Conservation (phyloP, 2,797 vertebrate genomes). For the Sciurus carolinensis region DNA sequence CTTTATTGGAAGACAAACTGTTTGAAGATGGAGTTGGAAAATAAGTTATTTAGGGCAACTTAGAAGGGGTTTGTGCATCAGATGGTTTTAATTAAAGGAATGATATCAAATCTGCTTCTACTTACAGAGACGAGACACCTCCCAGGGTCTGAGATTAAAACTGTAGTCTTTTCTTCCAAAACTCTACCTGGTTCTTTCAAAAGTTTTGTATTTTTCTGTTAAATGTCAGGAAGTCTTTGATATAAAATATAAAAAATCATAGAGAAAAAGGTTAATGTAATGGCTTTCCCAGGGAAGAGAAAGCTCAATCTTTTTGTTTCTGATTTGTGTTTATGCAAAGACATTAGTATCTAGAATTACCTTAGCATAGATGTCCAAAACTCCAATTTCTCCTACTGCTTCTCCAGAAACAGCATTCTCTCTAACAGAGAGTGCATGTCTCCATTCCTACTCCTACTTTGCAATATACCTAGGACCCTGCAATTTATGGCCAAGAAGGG, state of each 20-base stretch:
- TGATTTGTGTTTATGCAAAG: conserved; percentile 58
- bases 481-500: background rate
- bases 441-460: background rate
- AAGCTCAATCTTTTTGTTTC: background rate
- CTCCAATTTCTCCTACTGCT: background rate
- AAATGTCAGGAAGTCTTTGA: conserved; percentile 55
- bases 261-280: background rate
- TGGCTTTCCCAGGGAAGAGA: background rate
- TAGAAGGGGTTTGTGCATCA: conserved; percentile 67
- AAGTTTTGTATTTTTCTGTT: conserved; percentile 54
- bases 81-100: conserved; percentile 83
- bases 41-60: conserved; percentile 61
- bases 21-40: conserved; percentile 76
- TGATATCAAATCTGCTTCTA: conserved; percentile 78
- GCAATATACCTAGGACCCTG: background rate
- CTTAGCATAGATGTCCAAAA: background rate
- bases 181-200: conserved; percentile 63
- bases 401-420: background rate
- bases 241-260: background rate
- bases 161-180: conserved; percentile 72
- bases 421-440: background rate
- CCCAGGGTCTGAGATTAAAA: conserved; percentile 80
- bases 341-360: background rate
- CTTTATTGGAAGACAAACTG: conserved; percentile 75
- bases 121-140: conserved; percentile 76